Conservation (phyloP, 2,888 invertebrate genomes). For the Rhagophthalmus giganteus region DNA sequence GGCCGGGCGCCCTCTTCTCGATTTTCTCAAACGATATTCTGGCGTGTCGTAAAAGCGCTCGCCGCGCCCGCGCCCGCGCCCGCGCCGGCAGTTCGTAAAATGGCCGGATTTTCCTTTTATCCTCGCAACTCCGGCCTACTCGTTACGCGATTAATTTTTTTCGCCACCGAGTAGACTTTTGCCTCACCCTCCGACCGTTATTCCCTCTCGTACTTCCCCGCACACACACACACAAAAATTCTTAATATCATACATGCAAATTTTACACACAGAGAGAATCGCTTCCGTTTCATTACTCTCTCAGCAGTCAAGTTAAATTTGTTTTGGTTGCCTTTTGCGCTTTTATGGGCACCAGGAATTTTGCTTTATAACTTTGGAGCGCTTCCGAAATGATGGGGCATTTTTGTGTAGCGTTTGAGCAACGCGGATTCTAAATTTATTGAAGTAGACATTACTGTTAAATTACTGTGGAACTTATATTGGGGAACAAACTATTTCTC, state of each 20-base stretch:
- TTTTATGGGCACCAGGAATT: constrained; percentile 38
- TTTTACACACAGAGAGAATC: constrained; percentile 32
- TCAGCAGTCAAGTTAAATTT: constrained; percentile 40
- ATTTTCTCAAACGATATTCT: constrained; percentile 17
- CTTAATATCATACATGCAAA: constrained; percentile 34
- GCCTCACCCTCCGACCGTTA: too few species aligned
- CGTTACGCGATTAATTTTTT: too few species aligned
- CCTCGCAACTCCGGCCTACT: too few species aligned
- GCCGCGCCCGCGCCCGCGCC: too few species aligned
- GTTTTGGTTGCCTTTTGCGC: constrained; percentile 32
- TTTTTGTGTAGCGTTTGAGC: constrained; percentile 31
- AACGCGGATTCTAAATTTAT: constrained; percentile 24
- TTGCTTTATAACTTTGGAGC: constrained; percentile 35
- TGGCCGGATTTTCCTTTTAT: too few species aligned
- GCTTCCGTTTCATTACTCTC: constrained; percentile 40
- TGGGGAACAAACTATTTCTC: constrained; percentile 6
- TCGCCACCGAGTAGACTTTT: too few species aligned
- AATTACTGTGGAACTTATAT: constrained; percentile 1
- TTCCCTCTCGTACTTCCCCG: too few species aligned
- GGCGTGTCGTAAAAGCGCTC: too few species aligned
- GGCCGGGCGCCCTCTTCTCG: constrained; percentile 1
- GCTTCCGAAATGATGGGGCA: constrained; percentile 36
- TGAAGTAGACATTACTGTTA: constrained; percentile 15
- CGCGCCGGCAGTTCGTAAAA: constrained; percentile 10
- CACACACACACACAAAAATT: too few species aligned